Base-by-base conservation (phyloP, 2,797 vertebrate genomes). In the Lindbergichthys nudifrons region DNA sequence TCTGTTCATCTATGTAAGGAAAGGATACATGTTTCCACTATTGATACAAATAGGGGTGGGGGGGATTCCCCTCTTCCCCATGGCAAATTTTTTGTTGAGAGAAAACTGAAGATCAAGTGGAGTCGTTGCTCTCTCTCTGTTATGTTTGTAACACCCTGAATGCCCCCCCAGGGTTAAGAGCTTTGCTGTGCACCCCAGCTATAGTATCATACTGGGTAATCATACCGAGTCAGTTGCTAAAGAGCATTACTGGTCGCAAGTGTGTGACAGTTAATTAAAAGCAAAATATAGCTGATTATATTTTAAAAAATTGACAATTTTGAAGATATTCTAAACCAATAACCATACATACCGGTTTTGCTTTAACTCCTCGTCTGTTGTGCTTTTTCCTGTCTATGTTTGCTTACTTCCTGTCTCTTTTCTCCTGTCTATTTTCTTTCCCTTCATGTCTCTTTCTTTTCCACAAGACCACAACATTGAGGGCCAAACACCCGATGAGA, bases 61-160 rank as follows among this genome's bases (percentile, higher is more conserved):
- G 30, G 30, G 30, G 30, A 32, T 32, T 32, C 30, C 30, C 30
- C 30, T 32, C 6, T 32, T 32, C 30, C 5, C 30, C 30, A 32
- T 32, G 30, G 30, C 30, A 32, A 32, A 32, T 32, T 0, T n/a
- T n/a, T n/a, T 76, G 48, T 19, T 36, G 3, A 48, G 1, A 58
- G 36, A 58, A 70, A 65, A 71, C 54, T 68, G 1, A 39, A 58
- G 54, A 65, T 76, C 45, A 77, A 67, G 52, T 36, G 58, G 14
- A 39, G 45, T 30, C 30, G 67, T 39, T 39, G 47, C 41, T 3
- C 30, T 64, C 16, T 59, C 67, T 63, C 2, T 73, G 39, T 79
- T 73, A 41, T 42, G 32, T 73, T 45, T 42, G 32, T 26, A 54
- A 45, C 60, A 72, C 30, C 75, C 10, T 52, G 47, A 51, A 3